These are phyloP conservation scores for Trypoxylon attenuatum DNA, from an alignment of 2,888 invertebrate species.

Conservation along the genomic window DNA sequence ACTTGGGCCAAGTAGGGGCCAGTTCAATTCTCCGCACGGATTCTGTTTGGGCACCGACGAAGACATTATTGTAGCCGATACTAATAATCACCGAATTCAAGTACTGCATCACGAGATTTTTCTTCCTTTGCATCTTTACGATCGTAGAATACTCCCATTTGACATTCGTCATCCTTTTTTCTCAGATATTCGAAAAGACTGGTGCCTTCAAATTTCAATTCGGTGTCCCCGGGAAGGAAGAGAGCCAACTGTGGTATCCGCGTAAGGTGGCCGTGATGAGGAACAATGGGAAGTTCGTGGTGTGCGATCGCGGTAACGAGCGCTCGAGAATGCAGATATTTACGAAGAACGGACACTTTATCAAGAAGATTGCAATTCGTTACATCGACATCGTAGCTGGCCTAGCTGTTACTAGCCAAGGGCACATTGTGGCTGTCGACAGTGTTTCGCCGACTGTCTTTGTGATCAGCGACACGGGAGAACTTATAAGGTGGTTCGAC, in stretches of 20 bases:
- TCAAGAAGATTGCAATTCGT: slow-evolving; percentile 94
- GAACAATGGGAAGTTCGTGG: slow-evolving; percentile 92
- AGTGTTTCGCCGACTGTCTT: slow-evolving; percentile 98
- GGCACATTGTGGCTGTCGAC: slow-evolving; percentile 97
- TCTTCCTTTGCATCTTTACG: neutral
- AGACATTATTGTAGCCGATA: slow-evolving; percentile 97
- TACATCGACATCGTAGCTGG: slow-evolving; percentile 96
- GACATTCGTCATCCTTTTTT: slow-evolving; percentile 26
- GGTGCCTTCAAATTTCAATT: slow-evolving; percentile 96
- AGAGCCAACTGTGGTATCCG: slow-evolving; percentile 98
- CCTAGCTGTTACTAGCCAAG: slow-evolving; percentile 92
- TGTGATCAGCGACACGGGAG: slow-evolving; percentile 93
- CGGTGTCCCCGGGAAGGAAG: slow-evolving; percentile 95
- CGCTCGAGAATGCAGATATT: slow-evolving; percentile 98
- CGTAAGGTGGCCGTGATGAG: slow-evolving; percentile 95
- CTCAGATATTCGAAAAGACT: slow-evolving; percentile 95
- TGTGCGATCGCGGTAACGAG: slow-evolving; percentile 97
- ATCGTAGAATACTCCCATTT: neutral
- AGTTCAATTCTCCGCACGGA: slow-evolving; percentile 98
- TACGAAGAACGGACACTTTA: slow-evolving; percentile 95
- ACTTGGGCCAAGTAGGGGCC: slow-evolving; percentile 92
- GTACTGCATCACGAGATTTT: slow-evolving; percentile 68
- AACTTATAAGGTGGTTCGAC: slow-evolving; percentile 96
- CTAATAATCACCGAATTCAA: slow-evolving; percentile 97
- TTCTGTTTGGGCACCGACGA: slow-evolving; percentile 96